Conservation (phyloP, 2,888 invertebrate species). For the Synergus japonicus region DNA sequence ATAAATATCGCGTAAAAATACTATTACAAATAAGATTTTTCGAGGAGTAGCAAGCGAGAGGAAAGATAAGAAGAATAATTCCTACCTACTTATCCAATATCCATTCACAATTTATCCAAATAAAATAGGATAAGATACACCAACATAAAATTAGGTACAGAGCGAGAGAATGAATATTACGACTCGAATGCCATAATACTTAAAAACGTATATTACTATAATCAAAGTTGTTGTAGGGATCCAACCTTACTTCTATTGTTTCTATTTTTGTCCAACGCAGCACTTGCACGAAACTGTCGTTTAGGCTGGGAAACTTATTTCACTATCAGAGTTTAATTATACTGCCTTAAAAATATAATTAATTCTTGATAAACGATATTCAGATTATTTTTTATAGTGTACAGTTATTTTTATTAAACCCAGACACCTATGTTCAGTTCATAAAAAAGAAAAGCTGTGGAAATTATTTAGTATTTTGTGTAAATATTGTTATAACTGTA, state of each 20-base stretch:
- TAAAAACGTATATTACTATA: conserved; percentile 16
- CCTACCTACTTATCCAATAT: conserved; percentile 17
- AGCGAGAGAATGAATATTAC: conserved; percentile 15
- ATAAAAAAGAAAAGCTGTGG: not conserved
- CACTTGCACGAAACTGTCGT: conserved; percentile 8
- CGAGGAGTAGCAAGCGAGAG: conserved; percentile 27
- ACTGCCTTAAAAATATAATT: too few species aligned
- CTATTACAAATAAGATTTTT: conserved; percentile 40
- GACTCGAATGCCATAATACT: not conserved
- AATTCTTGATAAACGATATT: too few species aligned
- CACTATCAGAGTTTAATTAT: not conserved
- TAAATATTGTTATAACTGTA: conserved; percentile 31
- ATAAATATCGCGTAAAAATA: conserved; percentile 47
- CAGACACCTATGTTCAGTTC: not conserved
- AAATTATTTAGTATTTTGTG: not conserved
- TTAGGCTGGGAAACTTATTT: not conserved
- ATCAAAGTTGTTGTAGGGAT: conserved; percentile 27
- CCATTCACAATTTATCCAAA: conserved; percentile 20
- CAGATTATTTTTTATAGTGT: not conserved
- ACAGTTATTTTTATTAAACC: not conserved
- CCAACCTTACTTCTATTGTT: conserved; percentile 38
- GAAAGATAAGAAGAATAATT: conserved; percentile 28
- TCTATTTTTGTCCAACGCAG: conserved; percentile 22
- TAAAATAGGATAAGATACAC: conserved; percentile 24
- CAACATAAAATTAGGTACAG: not conserved